Base-by-base conservation (phyloP, 2,113 vertebrate species). In the Sebastes fasciatus region DNA sequence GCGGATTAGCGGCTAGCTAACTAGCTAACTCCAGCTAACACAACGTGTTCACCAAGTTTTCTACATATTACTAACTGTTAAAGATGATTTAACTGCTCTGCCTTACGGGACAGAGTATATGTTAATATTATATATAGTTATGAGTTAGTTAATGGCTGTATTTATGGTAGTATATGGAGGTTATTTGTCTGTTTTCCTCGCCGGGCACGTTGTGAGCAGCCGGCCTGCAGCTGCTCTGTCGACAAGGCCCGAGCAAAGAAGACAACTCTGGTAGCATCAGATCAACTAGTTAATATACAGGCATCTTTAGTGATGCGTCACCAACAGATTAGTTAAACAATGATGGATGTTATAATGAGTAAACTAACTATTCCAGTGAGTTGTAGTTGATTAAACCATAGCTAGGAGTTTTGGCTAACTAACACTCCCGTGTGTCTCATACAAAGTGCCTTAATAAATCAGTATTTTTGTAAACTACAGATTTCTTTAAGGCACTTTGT, bases 11-110 rank as follows among this genome's bases (percentile, higher is more conserved):
- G 40, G 91, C 90, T 92, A 91, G 63, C 71, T 75, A 26, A 64
- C 74, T 78, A 77, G 26, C 26, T 34, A 34, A 34, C 34, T 34
- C 34, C 34, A 34, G 34, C 34, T 34, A 34, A 34, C 34, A 34
- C 34, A 93, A 93, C 91, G 90, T 94, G 92, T 88, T 93, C 87
- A 54, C 51, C 40, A 54, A 86, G 51, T 83, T 34, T 84, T 77
- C 40, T 17, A 17, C 17, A 34, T 6, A 52, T 26, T 45, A 77
- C 17, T 45, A 8, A 4, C 21, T 2, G 5, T 9, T 2, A 42
- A 6, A 6, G 6, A 40, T 2, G 21, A 17, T 8, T 63, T 52
- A 63, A 70, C 40, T 1, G 5, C 7, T 1, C 7, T 42, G 2
- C 5, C 5, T 16, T 16, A 34, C 6, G 34, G 34, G 34, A 34